phyloP scores from a whole-genome alignment of 2,113 vertebrate genomes.

The Cololabis saira region DNA sequence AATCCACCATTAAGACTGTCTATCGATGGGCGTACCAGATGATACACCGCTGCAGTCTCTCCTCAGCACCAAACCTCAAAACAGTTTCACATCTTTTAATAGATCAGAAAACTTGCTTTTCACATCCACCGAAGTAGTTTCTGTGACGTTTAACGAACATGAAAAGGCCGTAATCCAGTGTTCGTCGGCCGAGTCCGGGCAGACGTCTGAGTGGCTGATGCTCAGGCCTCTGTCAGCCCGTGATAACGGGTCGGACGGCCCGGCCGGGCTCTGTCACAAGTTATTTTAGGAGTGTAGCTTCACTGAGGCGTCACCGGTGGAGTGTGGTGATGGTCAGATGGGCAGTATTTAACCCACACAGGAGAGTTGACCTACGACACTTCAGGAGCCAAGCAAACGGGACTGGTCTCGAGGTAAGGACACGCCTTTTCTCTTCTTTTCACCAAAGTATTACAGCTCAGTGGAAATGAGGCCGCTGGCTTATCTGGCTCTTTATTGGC shows the following conservation, averaged over 20 bases:
- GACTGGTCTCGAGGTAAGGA: constrained; percentile 50
- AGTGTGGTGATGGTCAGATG: constrained; percentile 47
- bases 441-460: background rate
- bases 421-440: background rate
- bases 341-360: constrained; percentile 67
- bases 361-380: background rate
- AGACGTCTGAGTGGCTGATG: constrained; percentile 41
- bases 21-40: too few species aligned
- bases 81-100: background rate
- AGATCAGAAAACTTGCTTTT: too few species aligned
- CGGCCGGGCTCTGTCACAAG: constrained; percentile 57
- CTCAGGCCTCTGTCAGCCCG: constrained; percentile 34
- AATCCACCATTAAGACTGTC: too few species aligned
- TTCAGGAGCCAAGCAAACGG: background rate
- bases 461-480: background rate
- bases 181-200: constrained; percentile 17
- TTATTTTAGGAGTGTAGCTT: constrained; percentile 78
- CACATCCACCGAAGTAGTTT: background rate
- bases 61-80: too few species aligned
- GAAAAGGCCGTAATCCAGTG: constrained; percentile 18
- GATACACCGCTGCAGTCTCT: too few species aligned
- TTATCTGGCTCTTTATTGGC: too few species aligned
- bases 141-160: too few species aligned
- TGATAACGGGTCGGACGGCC: constrained; percentile 50
- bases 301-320: constrained; percentile 49